These are phyloP conservation scores for Nannoperca australis DNA, from an alignment of 2,797 vertebrate species.

Conservation along the genomic window DNA sequence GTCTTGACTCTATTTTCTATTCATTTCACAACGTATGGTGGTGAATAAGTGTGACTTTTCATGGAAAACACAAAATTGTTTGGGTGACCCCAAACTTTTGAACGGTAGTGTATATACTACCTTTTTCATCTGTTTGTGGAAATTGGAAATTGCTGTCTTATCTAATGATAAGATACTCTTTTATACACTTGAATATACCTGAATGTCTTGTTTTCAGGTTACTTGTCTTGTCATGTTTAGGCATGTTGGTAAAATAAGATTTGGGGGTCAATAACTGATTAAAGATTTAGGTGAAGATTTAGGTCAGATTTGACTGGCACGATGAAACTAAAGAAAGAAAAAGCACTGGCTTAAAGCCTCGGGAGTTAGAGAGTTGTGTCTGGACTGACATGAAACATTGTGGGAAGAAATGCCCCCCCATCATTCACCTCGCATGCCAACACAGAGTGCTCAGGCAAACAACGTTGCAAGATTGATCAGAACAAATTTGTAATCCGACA, in stretches of 20 bases:
- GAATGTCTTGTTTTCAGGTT: too few relatives aligned
- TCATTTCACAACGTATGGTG: too few relatives aligned
- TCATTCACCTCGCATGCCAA: neutral
- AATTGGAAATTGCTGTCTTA: neutral
- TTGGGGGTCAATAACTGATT: neutral
- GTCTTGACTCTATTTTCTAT: too few relatives aligned
- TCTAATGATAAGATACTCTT: neutral
- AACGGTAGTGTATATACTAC: too few relatives aligned
- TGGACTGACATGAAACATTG: neutral
- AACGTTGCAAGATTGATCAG: neutral
- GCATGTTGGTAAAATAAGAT: neutral
- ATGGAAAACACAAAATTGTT: too few relatives aligned
- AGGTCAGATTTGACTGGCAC: neutral
- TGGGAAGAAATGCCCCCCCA: neutral
- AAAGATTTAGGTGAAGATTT: neutral
- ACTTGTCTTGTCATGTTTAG: too few relatives aligned
- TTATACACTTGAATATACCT: too few relatives aligned
- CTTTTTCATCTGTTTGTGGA: neutral
- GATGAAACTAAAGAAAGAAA: neutral
- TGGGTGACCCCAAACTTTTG: too few relatives aligned
- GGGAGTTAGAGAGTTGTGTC: neutral
- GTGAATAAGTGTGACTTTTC: too few relatives aligned
- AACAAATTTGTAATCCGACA: neutral
- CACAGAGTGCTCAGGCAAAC: conserved; percentile 1
- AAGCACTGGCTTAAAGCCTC: neutral